Base-by-base conservation (phyloP, 2,888 invertebrate genomes). In the Pyrgus malvae region DNA sequence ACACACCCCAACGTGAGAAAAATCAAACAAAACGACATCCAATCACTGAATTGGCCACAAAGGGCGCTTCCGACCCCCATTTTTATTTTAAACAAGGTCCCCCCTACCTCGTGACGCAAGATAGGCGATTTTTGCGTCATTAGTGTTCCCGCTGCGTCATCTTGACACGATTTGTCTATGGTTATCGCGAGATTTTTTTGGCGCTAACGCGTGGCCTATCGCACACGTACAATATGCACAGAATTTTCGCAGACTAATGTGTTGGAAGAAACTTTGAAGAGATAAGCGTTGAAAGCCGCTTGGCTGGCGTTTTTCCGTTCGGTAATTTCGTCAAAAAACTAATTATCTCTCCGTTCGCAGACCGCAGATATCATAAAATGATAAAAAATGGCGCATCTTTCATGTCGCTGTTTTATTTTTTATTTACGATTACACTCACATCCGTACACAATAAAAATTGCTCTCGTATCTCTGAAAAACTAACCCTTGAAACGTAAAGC, bases 161-260 rank as follows among this genome's bases (percentile, higher is more conserved):
- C 64, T 69, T 59, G 70, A 65, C 83, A 80, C 88, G 89, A 90
- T 90, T 88, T 87, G 87, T 90, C 89, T 87, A 71, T 78, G 83
- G 84, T 83, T 88, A 88, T 89, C 88, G 78, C 62, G 74, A 14
- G 25, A 33, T 53, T 53, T 83, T 83, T 85, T 81, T 74, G 68
- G 65, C 68, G 75, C 74, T 61, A 76, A 80, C 74, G 78, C 76
- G 76, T 75, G 68, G 71, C 74, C 74, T 78, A 75, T 78, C 62
- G 75, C 80, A 77, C 80, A 79, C 81, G 73, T 74, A 87, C 85
- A 88, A 86, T 86, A 85, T 86, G 84, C 80, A 85, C 75, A 73
- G 80, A 76, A 77, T 80, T 83, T 81, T 78, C 72, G 74, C 69
- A 69, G 63, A 78, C 80, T 86, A 86, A 89, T 85, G 87, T 85